Base-by-base conservation (phyloP, 2,113 vertebrate species). In the Ammodramus savannarum region DNA sequence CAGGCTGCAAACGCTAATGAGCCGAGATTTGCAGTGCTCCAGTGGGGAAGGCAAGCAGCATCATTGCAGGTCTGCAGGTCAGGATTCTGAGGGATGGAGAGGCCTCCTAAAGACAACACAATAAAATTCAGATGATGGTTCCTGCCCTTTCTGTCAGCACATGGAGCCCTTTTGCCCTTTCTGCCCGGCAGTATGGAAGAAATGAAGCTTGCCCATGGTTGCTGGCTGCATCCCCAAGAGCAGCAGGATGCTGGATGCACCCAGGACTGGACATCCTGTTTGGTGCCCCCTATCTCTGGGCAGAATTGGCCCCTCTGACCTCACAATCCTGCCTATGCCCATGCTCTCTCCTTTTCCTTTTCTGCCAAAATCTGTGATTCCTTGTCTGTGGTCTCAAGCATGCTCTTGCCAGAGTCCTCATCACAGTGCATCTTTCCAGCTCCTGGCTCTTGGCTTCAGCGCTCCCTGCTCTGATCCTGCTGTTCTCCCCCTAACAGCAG, bases 371-470 rank as follows among this genome's bases (percentile, higher is more conserved):
- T 3, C 46, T 66, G 14, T 36, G 27, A 38, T 41, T 49, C n/a
- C 27, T 52, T 4, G 0, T 54, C 16, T 90, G 1, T 27, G 48
- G 22, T 39, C 9, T 17, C 26, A 62, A n/a, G 31, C 15, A 39
- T 2, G 13, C 8, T 41, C 29, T 78, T 71, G 38, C 14, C n/a
- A 26, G 55, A 16, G 16, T n/a, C 10, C 46, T 82, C 51, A 26
- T 34, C 7, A 4, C 0, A 0, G 5, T 31, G 5, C 16, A 13
- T 19, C 26, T 31, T 80, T 73, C 20, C 19, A 44, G 3, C 7
- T 71, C 46, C 17, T 2, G 2, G 7, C 11, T 57, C 55, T 90
- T 61, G 66, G 10, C 13, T 85, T 90, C 41, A 57, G 9, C 11
- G 20, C 10, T 66, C 16, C 25, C 26, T 86, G 51, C 38, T 52